Base-by-base conservation (phyloP, 2,888 invertebrate genomes). In the Andrena praecox region DNA sequence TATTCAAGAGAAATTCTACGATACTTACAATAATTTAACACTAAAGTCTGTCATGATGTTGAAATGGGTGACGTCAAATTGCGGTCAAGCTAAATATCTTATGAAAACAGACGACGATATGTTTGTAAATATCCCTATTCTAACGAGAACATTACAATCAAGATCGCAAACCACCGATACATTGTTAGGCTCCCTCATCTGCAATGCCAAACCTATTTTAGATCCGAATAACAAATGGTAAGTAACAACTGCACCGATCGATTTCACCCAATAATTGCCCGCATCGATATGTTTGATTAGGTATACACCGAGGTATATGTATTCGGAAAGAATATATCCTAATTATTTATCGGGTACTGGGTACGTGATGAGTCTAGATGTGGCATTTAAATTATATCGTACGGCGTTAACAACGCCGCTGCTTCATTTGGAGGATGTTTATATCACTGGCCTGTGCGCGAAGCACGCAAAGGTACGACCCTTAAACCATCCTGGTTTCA, bases 51-150 rank as follows among this genome's bases (percentile, higher is more conserved):
- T 97, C 12, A 96, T 97, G 96, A 96, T 98, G 95, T 93, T 98
- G 77, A 98, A 98, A 92, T 97, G 97, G 96, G 96, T 97, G 29
- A 96, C 95, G 6, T 95, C 95, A 54, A 96, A 96, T 89, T 98
- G 98, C 84, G 90, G 90, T 29, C 89, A 91, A 50, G 96, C 96
- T 0, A 95, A 96, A 62, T 98, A 96, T 94, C 95, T 98, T 29
- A 95, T 98, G 93, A 98, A 98, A 94, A 97, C 97, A 4, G 98
- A 98, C 87, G 98, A 98, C 87, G 98, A 98, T 89, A 97, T 97
- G 94, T 98, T 97, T 91, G 96, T 98, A 0, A 97, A 98, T 93
- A 94, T 98, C 77, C 96, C 96, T n/a, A 95, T 95, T 86, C 94
- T 97, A 31, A 91, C 97, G 71, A 91, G 91, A 81, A 89, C 93